Base-by-base conservation (phyloP, 2,113 vertebrate genomes). In the Carassius gibelio region DNA sequence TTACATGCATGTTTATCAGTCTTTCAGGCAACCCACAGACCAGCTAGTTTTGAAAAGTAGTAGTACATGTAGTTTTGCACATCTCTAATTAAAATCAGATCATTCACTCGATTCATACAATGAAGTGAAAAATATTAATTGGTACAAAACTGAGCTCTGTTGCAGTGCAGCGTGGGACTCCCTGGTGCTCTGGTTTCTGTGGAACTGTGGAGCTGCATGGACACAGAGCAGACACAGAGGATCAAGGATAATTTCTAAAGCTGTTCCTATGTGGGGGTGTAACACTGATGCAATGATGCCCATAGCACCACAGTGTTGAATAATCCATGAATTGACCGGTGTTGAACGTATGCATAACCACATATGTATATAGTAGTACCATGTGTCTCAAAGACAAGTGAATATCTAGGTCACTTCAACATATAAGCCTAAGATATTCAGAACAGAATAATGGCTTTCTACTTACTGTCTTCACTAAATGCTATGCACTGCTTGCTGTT, bases 361-460 rank as follows among this genome's bases (percentile, higher is more conserved):
- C 3, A 23, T 55, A 55, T 76, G 48, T 48, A 52, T 76, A 26
- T 9, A 9, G 42, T 26, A 5, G 2, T 75, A 52, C 72, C n/a
- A 55, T 55, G 15, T 19, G 10, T 30, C 74, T 76, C 14, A 34
- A 26, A 76, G 48, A 15, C 21, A 76, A 26, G 48, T 34, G 75
- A 19, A 50, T 55, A 76, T 55, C 48, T 76, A 76, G 75, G 75
- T 76, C 75, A 76, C 23, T 55, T 9, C 3, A 75, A 13, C 48
- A 55, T 74, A 11, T 26, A 42, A 45, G 66, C 66, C 66, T 69
- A 7, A 19, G 30, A 21, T 68, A 8, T 42, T 74, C 42, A 74
- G 42, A 45, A 23, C 0, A 0, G 10, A 48, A 48, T 3, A 14
- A 42, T 48, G 8, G 42, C 42, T 48, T 15, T 3, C 0, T 74